Evolutionary conservation across 1,140 invertebrate genomes (phyloP), one percentile per base, ranked within the genome.

Genomic region (Euschistus heros): DNA sequence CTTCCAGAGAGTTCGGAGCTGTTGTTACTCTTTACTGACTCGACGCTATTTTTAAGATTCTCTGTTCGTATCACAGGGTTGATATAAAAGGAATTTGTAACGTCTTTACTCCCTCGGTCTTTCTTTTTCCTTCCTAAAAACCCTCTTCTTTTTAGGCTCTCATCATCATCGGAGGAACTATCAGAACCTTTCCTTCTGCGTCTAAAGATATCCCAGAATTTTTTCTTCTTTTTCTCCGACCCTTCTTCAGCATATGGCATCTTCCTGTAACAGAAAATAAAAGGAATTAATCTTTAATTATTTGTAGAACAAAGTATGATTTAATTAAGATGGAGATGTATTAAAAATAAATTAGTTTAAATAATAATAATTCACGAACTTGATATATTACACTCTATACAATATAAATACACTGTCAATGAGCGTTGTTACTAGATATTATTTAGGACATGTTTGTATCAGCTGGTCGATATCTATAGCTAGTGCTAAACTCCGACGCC

Each of bases 141-240:
- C 13, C 66, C 66, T 70, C 71, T 61, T 69, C 70, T 69, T 69
- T 79, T 73, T 76, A 79, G 24, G 78, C 79, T 64, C 76, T 76
- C 63, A 77, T 85, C 82, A 54, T 83, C 83, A 46, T 81, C 54
- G 4, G 54, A 57, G 10, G 54, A 57, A 57, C 18, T 24, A 10
- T 57, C 54, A 24, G 54, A 24, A 57, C 20, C 24, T 57, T 57
- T 57, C 54, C 54, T 57, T 57, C 54, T 57, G 14, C 54, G 20
- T 26, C 54, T 22, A 22, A 57, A 57, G 54, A 57, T 24, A 13
- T 57, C 54, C 54, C 54, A 57, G 24, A 57, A 57, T 14, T 57
- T 57, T 24, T 57, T 57, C n/a, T 57, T 57, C 24, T 57, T 57
- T 26, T 57, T 57, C 24, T 57, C 54, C 6, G 54, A 57, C 18